Base-by-base conservation (phyloP, 2,888 invertebrate genomes). In the Acleris laterana region DNA sequence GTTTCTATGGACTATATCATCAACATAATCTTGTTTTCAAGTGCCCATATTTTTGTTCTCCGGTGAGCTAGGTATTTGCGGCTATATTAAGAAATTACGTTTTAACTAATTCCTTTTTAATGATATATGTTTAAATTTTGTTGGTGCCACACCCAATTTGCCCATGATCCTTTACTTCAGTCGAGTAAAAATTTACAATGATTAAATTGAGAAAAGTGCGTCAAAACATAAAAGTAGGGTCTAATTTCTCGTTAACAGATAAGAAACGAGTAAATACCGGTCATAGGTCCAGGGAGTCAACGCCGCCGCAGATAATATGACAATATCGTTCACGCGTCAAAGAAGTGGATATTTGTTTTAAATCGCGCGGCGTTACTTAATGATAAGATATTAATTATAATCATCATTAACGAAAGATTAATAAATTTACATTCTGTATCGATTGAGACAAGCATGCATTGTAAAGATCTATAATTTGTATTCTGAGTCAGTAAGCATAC, bases 181-280 rank as follows among this genome's bases (percentile, higher is more conserved):
- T 16, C 17, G 46, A 0, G n/a, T 3, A 13, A 38, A 38, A 38
- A 38, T 13, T 38, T 0, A 3, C 46, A 17, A 16, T 5, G n/a
- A 6, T 46, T 5, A 17, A 46, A 7, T 46, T n/a, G 46, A 46
- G 38, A 13, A 38, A n/a, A 49, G 49, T 42, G 13, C 38, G 38
- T 19, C 19, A 38, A 46, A 46, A 17, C 46, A 17, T 46, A 17
- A 20, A 32, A 42, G 48, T 38, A 49, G 48, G 84, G 87, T 85
- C 83, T 74, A 79, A 81, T 76, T 76, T 83, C 82, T 89, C 89
- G 86, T 87, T 13, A 81, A 86, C 86, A 89, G 86, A 86, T 85
- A 85, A 71, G 78, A 81, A 79, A 77, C 87, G 78, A 89, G 88
- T 85, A 86, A 85, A 85, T 82, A 83, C 90, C 79, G 88, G 90